Conservation (phyloP, 2,797 vertebrate species). For the Sebastiscus albofasciatus region DNA sequence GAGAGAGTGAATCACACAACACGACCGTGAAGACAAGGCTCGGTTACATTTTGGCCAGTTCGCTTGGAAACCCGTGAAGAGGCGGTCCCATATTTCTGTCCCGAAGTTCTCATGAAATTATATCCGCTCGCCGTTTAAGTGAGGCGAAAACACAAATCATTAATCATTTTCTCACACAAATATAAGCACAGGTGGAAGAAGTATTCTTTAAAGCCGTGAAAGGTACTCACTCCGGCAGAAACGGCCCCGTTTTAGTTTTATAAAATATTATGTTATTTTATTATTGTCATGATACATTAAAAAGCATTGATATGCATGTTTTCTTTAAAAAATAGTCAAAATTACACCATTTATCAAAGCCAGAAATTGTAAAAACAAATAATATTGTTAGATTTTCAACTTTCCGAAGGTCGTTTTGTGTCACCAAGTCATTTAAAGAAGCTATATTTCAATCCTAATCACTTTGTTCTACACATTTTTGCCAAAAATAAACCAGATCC, state of each 20-base stretch:
- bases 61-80: neutral
- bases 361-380: neutral
- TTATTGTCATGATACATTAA: neutral
- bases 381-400: neutral
- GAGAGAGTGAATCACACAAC: conserved; percentile 31
- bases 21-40: conserved; percentile 13
- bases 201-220: neutral
- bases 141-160: neutral
- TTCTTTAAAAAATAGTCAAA: neutral
- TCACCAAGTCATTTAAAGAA: neutral
- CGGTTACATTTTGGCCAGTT: conserved; percentile 43
- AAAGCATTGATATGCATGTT: neutral
- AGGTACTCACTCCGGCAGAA: neutral
- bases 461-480: too few relatives aligned
- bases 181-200: neutral
- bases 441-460: neutral
- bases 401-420: neutral
- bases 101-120: neutral
- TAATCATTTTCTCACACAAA: neutral
- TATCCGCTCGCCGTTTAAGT: neutral
- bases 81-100: conserved; percentile 6
- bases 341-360: neutral
- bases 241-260: neutral
- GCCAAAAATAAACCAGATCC: neutral
- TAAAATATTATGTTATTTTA: neutral